A percentile compares a stretch with the other conserved stretches of the same genome.
These are phyloP conservation scores for Agrochola lychnidis DNA, from an alignment of 2,888 invertebrate genomes.

Conservation along the genomic window DNA sequence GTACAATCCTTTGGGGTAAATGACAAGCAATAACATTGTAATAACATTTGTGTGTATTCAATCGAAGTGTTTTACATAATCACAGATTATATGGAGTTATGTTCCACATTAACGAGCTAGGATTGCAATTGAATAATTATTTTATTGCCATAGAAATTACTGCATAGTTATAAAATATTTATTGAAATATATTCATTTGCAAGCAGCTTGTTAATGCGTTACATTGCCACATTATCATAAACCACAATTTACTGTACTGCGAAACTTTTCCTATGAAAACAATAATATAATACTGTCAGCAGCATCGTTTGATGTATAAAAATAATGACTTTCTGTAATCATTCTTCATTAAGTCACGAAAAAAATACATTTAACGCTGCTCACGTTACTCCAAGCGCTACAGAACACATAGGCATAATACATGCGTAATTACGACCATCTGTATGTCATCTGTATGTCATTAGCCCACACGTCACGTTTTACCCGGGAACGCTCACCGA, in stretches of 20 bases:
- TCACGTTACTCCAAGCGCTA: constrained; percentile 67
- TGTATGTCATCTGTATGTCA: constrained; percentile 73
- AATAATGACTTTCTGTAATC: constrained; percentile 54
- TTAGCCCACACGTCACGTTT: constrained; percentile 82
- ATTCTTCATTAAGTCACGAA: constrained; percentile 55
- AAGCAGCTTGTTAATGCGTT: constrained; percentile 39
- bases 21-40: constrained; percentile 15
- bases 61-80: constrained; percentile 51
- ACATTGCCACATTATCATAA: constrained; percentile 39
- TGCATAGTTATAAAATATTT: constrained; percentile 38
- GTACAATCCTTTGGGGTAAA: constrained; percentile 6
- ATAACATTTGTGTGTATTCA: constrained; percentile 31
- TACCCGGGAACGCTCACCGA: constrained; percentile 77
- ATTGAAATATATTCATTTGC: constrained; percentile 53
- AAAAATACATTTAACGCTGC: constrained; percentile 62
- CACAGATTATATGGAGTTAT: constrained; percentile 49
- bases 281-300: constrained; percentile 6
- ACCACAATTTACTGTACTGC: constrained; percentile 21
- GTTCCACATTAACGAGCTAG: constrained; percentile 42
- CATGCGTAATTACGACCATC: constrained; percentile 73
- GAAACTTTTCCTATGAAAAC: constrained; percentile 38
- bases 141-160: constrained; percentile 54
- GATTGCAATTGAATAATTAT: constrained; percentile 54
- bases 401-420: constrained; percentile 73
- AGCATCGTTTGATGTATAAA: constrained; percentile 33